Conservation (phyloP, 2,888 invertebrate genomes). For the Steinernema hermaphroditum region DNA sequence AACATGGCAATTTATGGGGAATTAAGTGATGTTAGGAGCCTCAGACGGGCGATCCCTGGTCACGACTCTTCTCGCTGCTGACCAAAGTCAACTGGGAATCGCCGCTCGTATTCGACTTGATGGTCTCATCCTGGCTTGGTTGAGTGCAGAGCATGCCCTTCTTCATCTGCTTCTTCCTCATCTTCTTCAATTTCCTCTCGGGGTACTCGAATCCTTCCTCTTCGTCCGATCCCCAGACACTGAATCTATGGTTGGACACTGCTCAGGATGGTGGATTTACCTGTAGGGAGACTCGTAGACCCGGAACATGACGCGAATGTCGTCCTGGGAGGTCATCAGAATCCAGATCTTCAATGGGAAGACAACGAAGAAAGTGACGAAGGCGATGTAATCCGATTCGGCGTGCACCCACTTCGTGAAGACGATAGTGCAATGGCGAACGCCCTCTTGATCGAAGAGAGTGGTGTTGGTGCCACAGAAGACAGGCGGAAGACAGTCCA, state of each 20-base stretch:
- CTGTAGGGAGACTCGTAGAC: neutral
- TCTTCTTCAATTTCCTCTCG: neutral
- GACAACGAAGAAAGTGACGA: slow-evolving; percentile 48
- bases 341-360: slow-evolving; percentile 46
- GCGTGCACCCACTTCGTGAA: slow-evolving; percentile 44
- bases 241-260: neutral
- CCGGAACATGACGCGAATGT: neutral
- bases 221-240: slow-evolving; percentile 10
- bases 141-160: no score
- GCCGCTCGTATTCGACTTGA: neutral
- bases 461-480: neutral
- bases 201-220: slow-evolving; percentile 22
- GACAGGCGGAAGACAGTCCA: neutral
- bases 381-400: slow-evolving; percentile 40
- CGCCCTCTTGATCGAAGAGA: neutral
- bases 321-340: neutral
- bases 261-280: neutral
- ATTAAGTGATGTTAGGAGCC: no score
- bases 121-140: neutral
- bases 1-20: no score
- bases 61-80: neutral
- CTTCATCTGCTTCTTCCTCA: neutral
- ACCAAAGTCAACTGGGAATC: neutral
- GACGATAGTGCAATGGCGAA: neutral
- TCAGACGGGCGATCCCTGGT: neutral